These are phyloP conservation scores for Neria commutata DNA, from an alignment of 2,888 invertebrate species.

Conservation along the genomic window DNA sequence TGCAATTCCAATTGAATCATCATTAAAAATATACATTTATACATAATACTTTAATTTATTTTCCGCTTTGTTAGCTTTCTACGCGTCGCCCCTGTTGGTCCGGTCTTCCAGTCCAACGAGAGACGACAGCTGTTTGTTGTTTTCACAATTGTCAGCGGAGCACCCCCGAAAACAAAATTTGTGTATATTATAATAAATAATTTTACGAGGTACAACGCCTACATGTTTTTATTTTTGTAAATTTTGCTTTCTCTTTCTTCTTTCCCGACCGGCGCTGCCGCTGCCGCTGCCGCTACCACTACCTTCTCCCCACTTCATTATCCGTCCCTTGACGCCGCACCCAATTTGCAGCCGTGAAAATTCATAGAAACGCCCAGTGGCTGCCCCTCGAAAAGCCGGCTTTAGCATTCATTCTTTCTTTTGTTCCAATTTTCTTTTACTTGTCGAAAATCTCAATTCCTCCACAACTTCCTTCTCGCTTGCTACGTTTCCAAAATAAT, in stretches of 20 bases:
- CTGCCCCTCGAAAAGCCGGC: neutral
- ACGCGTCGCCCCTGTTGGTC: too few species aligned
- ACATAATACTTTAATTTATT: too few species aligned
- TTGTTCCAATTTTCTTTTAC: neutral
- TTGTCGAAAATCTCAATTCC: too few species aligned
- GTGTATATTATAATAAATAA: too few species aligned
- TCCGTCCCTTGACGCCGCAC: neutral
- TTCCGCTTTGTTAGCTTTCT: too few species aligned
- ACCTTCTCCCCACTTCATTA: neutral
- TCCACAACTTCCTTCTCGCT: too few species aligned
- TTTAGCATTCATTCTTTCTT: neutral
- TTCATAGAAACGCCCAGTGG: neutral
- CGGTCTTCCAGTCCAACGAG: too few species aligned
- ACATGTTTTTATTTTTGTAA: slow-evolving; percentile 13
- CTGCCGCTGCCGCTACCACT: too few species aligned
- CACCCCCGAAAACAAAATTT: too few species aligned
- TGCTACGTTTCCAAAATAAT: too few species aligned
- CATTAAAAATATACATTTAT: neutral
- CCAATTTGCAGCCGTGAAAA: neutral
- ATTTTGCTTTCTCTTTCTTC: slow-evolving; percentile 1
- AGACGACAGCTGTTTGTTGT: neutral
- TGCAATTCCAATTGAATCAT: neutral
- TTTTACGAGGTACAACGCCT: neutral
- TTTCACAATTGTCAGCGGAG: too few species aligned
- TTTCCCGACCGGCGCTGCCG: too few species aligned